phyloP scores from a whole-genome alignment of 2,113 vertebrate species.

The Nansenia antarctica region DNA sequence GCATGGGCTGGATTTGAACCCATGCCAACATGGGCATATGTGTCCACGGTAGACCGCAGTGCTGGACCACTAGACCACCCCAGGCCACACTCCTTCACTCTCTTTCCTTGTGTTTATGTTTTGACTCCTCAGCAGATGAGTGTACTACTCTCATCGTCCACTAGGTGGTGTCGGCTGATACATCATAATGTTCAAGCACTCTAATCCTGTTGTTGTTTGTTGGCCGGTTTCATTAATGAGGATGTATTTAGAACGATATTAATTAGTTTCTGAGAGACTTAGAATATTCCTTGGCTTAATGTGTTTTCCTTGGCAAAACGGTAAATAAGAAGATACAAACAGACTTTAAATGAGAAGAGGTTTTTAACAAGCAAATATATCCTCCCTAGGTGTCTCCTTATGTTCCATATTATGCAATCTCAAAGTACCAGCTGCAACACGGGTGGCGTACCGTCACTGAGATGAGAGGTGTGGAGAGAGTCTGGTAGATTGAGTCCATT shows the following conservation, averaged over 20 bases:
- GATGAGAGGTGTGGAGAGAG: not conserved
- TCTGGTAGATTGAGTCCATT: not conserved
- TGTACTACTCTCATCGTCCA: not conserved
- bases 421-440: too few species aligned
- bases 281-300: constrained; percentile 38
- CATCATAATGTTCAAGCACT: constrained; percentile 26
- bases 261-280: constrained; percentile 9
- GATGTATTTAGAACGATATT: constrained; percentile 32
- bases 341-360: constrained; percentile 16
- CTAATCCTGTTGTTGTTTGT: constrained; percentile 50
- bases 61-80: too few species aligned
- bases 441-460: not conserved
- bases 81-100: too few species aligned
- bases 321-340: constrained; percentile 28
- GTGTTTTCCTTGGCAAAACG: constrained; percentile 25
- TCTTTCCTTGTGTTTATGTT: not conserved
- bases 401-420: too few species aligned
- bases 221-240: constrained; percentile 31
- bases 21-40: too few species aligned
- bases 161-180: constrained; percentile 22
- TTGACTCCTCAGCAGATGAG: not conserved
- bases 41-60: too few species aligned
- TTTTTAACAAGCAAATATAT: not conserved
- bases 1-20: too few species aligned
- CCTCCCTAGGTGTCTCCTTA: too few species aligned